These are phyloP conservation scores for Beaufortia kweichowensis DNA, from an alignment of 2,113 vertebrate species.

Conservation along the genomic window DNA sequence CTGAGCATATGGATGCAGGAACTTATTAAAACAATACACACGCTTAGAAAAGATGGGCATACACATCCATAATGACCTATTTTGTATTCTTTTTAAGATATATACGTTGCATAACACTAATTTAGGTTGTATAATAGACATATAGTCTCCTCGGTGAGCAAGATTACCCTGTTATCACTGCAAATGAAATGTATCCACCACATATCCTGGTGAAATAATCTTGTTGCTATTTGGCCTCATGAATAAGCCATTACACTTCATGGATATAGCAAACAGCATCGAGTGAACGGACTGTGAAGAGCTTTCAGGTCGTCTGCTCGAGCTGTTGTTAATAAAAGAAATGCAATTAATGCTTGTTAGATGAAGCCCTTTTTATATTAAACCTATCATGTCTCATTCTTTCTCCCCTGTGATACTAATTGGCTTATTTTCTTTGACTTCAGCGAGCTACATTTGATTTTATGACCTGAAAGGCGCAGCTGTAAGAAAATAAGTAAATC, in stretches of 20 bases:
- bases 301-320: constrained; percentile 18
- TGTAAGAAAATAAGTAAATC: constrained; percentile 16
- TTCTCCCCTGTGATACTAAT: constrained; percentile 29
- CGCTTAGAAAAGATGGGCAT: background rate
- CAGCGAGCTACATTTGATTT: background rate
- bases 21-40: constrained; percentile 7
- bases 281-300: background rate
- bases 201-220: background rate
- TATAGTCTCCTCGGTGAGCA: background rate
- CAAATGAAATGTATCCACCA: background rate
- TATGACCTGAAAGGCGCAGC: background rate
- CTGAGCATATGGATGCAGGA: background rate
- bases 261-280: background rate
- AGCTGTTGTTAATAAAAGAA: constrained; percentile 18
- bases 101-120: background rate
- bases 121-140: too few relatives aligned
- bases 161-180: background rate
- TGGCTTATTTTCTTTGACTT: constrained; percentile 36
- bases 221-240: background rate
- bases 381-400: constrained; percentile 28
- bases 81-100: background rate
- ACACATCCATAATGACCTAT: too few relatives aligned
- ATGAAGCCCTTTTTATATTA: constrained; percentile 23
- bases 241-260: constrained; percentile 16
- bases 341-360: constrained; percentile 34